Evolutionary conservation across 2,113 vertebrate species (phyloP), one percentile per base, ranked within the genome.

Genomic region (Nymphicus hollandicus): DNA sequence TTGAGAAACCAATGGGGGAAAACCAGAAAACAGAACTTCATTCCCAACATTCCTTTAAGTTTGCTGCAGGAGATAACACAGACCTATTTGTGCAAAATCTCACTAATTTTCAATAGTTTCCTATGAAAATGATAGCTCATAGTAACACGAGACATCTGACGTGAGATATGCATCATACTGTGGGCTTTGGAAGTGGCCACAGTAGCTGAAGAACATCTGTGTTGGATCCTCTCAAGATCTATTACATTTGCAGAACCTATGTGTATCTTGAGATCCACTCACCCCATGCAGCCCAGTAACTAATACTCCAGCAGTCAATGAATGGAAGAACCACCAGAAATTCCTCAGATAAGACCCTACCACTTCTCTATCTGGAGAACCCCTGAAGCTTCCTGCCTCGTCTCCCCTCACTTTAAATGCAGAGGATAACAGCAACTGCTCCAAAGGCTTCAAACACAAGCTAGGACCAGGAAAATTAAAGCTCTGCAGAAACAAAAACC

Each of bases 1-100:
- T 94, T 76, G 88, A 96, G 89, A 93, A 96, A 86, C 41, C 89
- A 95, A 44, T 27, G 41, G 19, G 52, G 33, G 23, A 86, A 95
- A 96, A 81, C 53, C 94, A 96, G 95, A 95, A 93, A 96, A 95
- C 96, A 96, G 95, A 76, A 65, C 96, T 92, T 96, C 97, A 97
- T 97, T 97, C 97, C 70, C 96, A 97, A 15, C 97, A 97, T 97
- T 97, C 97, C 46, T 93, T 72, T 53, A 81, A 91, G 77, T 86
- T 83, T 88, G 74, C 14, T 77, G 78, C 1, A 0, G 53, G 82
- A 95, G 96, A 96, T 96, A 94, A 90, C 81, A 35, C 81, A 91
- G 83, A 93, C 35, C 12, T 68, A 79, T 76, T 86, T 79, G 65
- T 69, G 39, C 23, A 93, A 88, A 89, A 61, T 79, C 70, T 82